A percentile compares a stretch with the other conserved stretches of the same genome.
Conservation (phyloP, 1,140 invertebrate species). For the Trachymyrmex cornetzi region DNA sequence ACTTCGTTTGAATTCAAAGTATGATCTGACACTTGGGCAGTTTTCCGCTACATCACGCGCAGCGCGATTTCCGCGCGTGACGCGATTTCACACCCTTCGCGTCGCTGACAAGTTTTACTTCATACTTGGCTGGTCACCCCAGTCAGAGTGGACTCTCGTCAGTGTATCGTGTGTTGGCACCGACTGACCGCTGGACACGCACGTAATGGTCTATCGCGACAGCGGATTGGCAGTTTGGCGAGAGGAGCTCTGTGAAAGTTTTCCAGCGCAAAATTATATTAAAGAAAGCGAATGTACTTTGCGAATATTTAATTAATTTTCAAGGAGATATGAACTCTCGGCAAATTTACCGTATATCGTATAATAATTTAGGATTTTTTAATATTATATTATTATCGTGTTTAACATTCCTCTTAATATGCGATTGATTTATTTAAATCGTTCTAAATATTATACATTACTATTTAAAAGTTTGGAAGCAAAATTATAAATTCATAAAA, state of each 20-base stretch:
- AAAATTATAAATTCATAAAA: no score
- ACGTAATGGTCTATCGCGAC: constrained; percentile 65
- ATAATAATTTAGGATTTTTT: not conserved
- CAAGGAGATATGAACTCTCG: not conserved
- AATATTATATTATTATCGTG: not conserved
- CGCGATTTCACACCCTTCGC: constrained; percentile 69
- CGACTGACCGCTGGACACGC: constrained; percentile 68
- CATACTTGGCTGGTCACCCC: constrained; percentile 44
- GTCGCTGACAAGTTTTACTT: constrained; percentile 72
- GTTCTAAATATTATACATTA: not conserved
- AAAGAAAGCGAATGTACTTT: not conserved
- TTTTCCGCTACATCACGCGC: constrained; percentile 65
- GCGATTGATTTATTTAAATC: not conserved
- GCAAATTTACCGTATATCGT: not conserved
- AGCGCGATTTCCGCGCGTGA: constrained; percentile 61
- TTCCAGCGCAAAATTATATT: constrained; percentile 25
- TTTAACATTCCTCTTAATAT: not conserved
- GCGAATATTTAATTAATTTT: constrained; percentile 25
- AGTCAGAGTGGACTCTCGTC: constrained; percentile 56
- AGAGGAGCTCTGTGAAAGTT: constrained; percentile 47
- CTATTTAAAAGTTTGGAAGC: no score
- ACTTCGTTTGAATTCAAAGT: constrained; percentile 56
- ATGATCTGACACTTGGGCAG: constrained; percentile 60
- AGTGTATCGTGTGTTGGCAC: constrained; percentile 66
- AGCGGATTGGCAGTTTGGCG: constrained; percentile 73